Conservation (phyloP, 1,140 invertebrate species). For the Hycleus phaleratus region DNA sequence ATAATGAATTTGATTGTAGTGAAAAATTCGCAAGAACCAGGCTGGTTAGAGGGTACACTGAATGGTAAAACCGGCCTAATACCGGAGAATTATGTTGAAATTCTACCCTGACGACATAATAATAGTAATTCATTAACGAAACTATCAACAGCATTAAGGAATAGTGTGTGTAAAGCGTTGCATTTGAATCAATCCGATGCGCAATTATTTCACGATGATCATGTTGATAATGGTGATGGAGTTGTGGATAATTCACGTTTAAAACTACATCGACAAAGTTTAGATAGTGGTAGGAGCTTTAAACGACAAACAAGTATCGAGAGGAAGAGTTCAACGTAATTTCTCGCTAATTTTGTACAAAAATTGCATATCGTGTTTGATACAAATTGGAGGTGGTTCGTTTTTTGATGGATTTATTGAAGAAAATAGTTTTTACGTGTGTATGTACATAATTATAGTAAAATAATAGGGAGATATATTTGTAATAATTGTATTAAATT, state of each 20-base stretch:
- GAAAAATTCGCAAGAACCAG: conserved; percentile 82
- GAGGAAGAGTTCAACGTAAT: conserved; percentile 34
- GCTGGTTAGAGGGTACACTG: conserved; percentile 92
- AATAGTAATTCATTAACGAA: conserved; percentile 31
- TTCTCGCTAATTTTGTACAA: neutral
- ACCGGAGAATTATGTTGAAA: conserved; percentile 95
- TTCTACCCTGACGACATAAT: conserved; percentile 52
- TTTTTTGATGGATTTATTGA: neutral
- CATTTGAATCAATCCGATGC: conserved; percentile 25
- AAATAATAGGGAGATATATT: neutral
- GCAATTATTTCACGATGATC: conserved; percentile 5
- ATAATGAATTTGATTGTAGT: conserved; percentile 53
- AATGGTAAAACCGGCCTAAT: conserved; percentile 91
- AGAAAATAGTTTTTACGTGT: neutral
- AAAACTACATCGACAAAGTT: conserved; percentile 27
- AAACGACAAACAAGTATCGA: conserved; percentile 24
- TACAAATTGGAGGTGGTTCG: neutral
- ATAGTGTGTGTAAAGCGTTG: conserved; percentile 30
- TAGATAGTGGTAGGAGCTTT: conserved; percentile 24
- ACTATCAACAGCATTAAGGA: conserved; percentile 30
- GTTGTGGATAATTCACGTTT: neutral
- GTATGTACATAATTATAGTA: neutral
- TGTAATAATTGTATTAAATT: neutral
- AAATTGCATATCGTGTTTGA: neutral
- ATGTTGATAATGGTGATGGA: neutral